Percentiles rank a stretch among this genome's conserved stretches.
Conservation (phyloP, 2,797 vertebrate species). For the Trachops cirrhosus region DNA sequence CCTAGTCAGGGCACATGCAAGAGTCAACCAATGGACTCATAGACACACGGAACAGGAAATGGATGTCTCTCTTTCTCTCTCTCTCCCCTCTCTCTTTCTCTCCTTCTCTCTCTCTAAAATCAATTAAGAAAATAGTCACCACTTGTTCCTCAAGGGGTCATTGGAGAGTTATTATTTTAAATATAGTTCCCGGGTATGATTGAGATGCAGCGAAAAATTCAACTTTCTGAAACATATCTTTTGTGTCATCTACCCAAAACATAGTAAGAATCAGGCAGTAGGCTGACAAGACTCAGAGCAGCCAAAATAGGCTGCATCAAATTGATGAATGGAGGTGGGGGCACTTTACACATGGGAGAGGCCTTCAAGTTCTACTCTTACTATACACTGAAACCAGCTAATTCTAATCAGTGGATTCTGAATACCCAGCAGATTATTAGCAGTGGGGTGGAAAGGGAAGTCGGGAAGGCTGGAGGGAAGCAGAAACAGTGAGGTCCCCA, state of each 20-base stretch:
- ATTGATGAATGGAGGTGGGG: background rate
- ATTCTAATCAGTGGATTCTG: background rate
- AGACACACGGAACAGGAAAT: background rate
- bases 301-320: background rate
- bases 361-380: background rate
- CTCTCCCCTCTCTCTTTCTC: too few relatives aligned
- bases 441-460: background rate
- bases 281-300: background rate
- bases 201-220: background rate
- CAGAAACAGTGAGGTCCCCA: background rate
- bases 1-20: background rate
- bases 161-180: constrained; percentile 10
- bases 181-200: background rate
- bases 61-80: background rate
- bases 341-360: background rate
- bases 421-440: background rate
- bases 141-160: background rate
- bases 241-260: background rate
- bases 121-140: background rate
- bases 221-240: background rate
- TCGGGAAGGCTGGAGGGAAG: background rate
- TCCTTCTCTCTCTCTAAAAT: background rate
- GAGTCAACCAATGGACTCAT: background rate
- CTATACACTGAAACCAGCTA: background rate
- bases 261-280: background rate